A percentile compares a stretch with the other conserved stretches of the same genome.
Evolutionary conservation across 2,888 invertebrate genomes (phyloP).

Genomic region (Cremastinae sp.): DNA sequence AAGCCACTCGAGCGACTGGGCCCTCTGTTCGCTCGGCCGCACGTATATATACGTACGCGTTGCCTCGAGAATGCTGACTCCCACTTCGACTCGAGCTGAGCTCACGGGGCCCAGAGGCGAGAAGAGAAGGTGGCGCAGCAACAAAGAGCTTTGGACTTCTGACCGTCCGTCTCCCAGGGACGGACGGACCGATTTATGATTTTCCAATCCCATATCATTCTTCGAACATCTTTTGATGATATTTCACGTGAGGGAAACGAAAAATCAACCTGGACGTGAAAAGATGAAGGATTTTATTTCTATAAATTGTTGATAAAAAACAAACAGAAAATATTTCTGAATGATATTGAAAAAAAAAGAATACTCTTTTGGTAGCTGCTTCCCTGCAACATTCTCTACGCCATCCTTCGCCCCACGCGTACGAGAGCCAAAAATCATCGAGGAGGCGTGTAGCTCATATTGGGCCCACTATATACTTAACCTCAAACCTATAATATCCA

Average conservation of each 20-base stretch:
- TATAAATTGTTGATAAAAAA: not conserved
- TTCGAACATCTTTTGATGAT: constrained; percentile 12
- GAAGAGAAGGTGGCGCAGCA: constrained; percentile 78
- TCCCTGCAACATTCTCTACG: constrained; percentile 65
- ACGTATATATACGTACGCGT: constrained; percentile 1
- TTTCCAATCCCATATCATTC: constrained; percentile 31
- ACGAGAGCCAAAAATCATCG: constrained; percentile 62
- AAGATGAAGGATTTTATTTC: not conserved
- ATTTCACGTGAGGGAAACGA: constrained; percentile 11
- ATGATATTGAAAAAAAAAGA: too few species aligned
- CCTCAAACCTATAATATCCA: constrained; percentile 39
- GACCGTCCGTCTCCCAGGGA: constrained; percentile 71
- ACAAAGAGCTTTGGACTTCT: constrained; percentile 77
- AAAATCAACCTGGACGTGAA: not conserved
- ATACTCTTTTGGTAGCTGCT: constrained; percentile 51
- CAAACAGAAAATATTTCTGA: not conserved
- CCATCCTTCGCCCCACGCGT: constrained; percentile 71
- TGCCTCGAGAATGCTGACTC: constrained; percentile 5
- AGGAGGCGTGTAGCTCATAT: constrained; percentile 33
- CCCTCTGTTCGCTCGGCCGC: constrained; percentile 39
- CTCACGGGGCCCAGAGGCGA: constrained; percentile 74
- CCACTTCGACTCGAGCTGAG: constrained; percentile 66
- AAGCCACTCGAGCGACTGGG: constrained; percentile 68
- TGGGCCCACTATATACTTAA: constrained; percentile 40
- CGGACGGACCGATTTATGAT: constrained; percentile 59